Percentiles rank a stretch among this genome's conserved stretches.
phyloP scores from a whole-genome alignment of 1,140 invertebrate species.

The Tetramorium alpestre region DNA sequence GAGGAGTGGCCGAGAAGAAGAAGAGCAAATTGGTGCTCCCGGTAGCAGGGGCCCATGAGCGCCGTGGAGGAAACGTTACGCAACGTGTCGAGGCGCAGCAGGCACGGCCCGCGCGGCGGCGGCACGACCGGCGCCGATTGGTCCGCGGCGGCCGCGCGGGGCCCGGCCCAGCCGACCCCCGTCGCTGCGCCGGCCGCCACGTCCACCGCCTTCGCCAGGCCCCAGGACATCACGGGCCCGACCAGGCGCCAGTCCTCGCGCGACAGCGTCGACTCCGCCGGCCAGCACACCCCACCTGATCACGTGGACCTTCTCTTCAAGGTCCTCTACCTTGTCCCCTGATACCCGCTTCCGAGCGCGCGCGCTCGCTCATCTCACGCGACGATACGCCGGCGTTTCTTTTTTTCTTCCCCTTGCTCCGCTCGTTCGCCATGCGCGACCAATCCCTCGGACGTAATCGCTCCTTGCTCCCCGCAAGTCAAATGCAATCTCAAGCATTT shows the following conservation, averaged over 20 bases:
- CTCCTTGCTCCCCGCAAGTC: too few relatives aligned
- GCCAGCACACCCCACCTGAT: slow-evolving; percentile 81
- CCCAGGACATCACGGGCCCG: slow-evolving; percentile 72
- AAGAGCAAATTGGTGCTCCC: slow-evolving; percentile 86
- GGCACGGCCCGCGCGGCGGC: slow-evolving; percentile 55
- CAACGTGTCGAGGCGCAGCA: slow-evolving; percentile 72
- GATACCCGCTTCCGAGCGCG: slow-evolving; percentile 37
- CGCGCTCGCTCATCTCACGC: slow-evolving; percentile 65
- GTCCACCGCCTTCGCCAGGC: slow-evolving; percentile 56
- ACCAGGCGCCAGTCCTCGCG: slow-evolving; percentile 77
- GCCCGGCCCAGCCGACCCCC: slow-evolving; percentile 69
- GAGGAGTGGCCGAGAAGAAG: slow-evolving; percentile 86
- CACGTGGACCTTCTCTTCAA: slow-evolving; percentile 82
- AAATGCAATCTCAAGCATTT: not conserved
- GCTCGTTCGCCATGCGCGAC: not conserved
- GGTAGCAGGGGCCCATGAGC: slow-evolving; percentile 81
- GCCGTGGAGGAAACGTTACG: slow-evolving; percentile 76
- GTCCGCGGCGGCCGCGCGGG: slow-evolving; percentile 67
- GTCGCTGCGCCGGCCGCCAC: slow-evolving; percentile 56
- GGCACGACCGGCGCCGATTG: slow-evolving; percentile 72
- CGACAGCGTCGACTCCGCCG: slow-evolving; percentile 72
- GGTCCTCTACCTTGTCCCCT: slow-evolving; percentile 73
- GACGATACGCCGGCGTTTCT: slow-evolving; percentile 27
- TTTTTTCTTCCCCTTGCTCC: not conserved
- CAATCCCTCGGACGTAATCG: not conserved